Evolutionary conservation across 2,888 invertebrate species (phyloP).

Genomic region (Phortica okadai): DNA sequence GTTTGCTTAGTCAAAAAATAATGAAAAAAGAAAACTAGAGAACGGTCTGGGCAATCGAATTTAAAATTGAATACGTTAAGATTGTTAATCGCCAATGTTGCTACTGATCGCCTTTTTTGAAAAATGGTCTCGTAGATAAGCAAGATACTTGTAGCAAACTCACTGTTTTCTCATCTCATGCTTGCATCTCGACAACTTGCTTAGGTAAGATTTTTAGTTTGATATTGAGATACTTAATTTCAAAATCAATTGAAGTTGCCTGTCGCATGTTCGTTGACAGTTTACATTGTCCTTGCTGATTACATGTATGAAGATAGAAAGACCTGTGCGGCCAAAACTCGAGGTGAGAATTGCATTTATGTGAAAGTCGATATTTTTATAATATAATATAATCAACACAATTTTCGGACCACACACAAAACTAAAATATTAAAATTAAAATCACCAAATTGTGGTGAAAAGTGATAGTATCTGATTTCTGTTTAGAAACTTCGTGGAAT

Average conservation of each 20-base stretch:
- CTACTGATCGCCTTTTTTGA: constrained; percentile 49
- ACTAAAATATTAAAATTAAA: neutral
- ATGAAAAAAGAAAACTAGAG: constrained; percentile 30
- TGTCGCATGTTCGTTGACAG: constrained; percentile 55
- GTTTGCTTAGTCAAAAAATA: constrained; percentile 52
- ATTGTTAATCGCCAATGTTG: constrained; percentile 44
- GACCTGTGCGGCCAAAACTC: neutral
- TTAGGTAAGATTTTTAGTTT: constrained; percentile 25
- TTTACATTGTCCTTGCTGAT: neutral
- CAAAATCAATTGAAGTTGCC: constrained; percentile 42
- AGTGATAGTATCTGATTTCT: too few relatives aligned
- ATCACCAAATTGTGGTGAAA: too few relatives aligned
- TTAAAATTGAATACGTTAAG: constrained; percentile 50
- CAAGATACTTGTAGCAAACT: neutral
- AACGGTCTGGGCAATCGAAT: constrained; percentile 65
- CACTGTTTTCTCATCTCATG: neutral
- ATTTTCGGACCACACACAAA: constrained; percentile 18
- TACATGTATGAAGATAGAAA: neutral
- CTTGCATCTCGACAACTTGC: constrained; percentile 17
- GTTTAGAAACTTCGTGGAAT: too few relatives aligned
- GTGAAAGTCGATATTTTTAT: constrained; percentile 62
- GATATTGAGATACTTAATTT: constrained; percentile 40
- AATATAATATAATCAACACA: neutral
- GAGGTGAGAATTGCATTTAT: constrained; percentile 64
- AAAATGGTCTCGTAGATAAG: constrained; percentile 65